phyloP scores from a whole-genome alignment of 2,888 invertebrate species.

The Oscheius sp. region DNA sequence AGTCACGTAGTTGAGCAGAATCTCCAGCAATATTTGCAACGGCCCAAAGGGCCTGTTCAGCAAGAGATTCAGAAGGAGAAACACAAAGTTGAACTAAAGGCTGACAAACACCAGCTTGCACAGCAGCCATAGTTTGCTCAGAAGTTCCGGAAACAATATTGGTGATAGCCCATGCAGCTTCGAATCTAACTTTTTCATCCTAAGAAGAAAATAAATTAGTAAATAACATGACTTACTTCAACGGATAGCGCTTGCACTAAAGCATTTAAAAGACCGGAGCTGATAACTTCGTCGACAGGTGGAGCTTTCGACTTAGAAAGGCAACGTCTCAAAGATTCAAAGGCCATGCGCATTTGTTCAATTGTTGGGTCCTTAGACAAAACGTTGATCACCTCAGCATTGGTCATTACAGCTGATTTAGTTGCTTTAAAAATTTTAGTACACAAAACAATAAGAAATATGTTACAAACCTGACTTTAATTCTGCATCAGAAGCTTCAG shows the following conservation, averaged over 20 bases:
- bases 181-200: conserved; percentile 79
- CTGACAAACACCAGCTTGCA: conserved; percentile 82
- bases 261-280: conserved; percentile 83
- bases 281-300: conserved; percentile 86
- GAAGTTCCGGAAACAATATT: conserved; percentile 87
- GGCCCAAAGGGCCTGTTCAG: conserved; percentile 85
- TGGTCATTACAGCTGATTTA: conserved; percentile 30
- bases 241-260: conserved; percentile 80
- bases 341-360: conserved; percentile 56
- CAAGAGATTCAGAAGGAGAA: conserved; percentile 78
- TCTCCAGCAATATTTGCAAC: conserved; percentile 94
- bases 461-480: not conserved
- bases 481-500: conserved; percentile 30
- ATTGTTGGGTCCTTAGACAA: conserved; percentile 52
- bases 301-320: conserved; percentile 88
- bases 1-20: conserved; percentile 79
- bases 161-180: conserved; percentile 95
- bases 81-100: conserved; percentile 81
- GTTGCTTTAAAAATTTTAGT: not conserved
- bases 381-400: conserved; percentile 52
- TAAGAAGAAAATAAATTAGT: conserved; percentile 33
- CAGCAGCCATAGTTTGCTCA: conserved; percentile 82
- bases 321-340: conserved; percentile 78
- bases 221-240: conserved; percentile 37
- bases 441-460: not conserved